These are phyloP conservation scores for Odontesthes bonariensis DNA, from an alignment of 2,113 vertebrate genomes.

Conservation along the genomic window DNA sequence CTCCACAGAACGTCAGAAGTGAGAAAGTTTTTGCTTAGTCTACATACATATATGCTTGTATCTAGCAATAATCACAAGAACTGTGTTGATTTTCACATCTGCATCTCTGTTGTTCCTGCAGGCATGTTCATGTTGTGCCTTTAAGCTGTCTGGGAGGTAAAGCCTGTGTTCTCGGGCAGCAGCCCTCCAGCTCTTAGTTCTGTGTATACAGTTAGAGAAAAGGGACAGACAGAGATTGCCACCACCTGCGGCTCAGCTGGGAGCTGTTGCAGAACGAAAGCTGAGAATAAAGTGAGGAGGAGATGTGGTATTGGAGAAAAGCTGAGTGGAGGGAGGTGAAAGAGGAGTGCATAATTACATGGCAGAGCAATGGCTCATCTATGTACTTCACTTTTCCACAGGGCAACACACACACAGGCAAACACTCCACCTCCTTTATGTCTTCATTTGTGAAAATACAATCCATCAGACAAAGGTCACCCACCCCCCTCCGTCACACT, in stretches of 20 bases:
- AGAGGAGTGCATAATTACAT: slow-evolving; percentile 77
- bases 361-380: slow-evolving; percentile 71
- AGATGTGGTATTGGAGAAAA: slow-evolving; percentile 39
- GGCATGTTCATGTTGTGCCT: slow-evolving; percentile 26
- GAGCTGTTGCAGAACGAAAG: slow-evolving; percentile 63
- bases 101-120: slow-evolving; percentile 7
- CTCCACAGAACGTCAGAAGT: background rate
- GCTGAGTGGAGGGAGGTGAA: slow-evolving; percentile 61
- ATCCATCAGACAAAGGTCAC: slow-evolving; percentile 79
- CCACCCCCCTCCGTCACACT: too few species aligned
- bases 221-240: slow-evolving; percentile 69
- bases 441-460: slow-evolving; percentile 76
- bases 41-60: background rate
- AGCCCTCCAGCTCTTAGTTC: slow-evolving; percentile 46
- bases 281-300: slow-evolving; percentile 22
- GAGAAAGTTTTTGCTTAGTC: background rate
- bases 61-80: slow-evolving; percentile 1
- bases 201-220: slow-evolving; percentile 54
- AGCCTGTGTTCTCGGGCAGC: slow-evolving; percentile 65
- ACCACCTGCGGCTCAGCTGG: slow-evolving; percentile 76
- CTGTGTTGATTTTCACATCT: background rate
- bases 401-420: slow-evolving; percentile 14
- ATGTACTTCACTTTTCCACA: slow-evolving; percentile 41
- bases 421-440: slow-evolving; percentile 49
- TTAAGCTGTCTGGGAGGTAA: slow-evolving; percentile 58